Conservation (phyloP, 2,888 invertebrate genomes). For the Epinotia bilunana region DNA sequence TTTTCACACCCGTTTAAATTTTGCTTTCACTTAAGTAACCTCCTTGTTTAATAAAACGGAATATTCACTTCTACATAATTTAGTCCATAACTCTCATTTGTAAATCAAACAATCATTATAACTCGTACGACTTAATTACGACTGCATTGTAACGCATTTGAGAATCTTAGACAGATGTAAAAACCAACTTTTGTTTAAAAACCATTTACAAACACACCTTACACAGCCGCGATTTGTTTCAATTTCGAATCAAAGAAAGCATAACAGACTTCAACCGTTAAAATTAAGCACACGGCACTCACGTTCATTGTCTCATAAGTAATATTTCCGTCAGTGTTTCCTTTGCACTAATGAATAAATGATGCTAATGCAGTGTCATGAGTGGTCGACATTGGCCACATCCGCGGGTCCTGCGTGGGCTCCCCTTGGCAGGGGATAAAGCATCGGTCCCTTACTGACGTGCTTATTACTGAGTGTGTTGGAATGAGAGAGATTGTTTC, state of each 20-base stretch:
- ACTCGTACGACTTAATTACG: conserved; percentile 31
- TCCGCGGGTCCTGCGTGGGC: conserved; percentile 40
- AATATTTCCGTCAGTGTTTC: conserved; percentile 42
- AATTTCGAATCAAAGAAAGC: conserved; percentile 17
- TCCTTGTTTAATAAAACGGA: conserved; percentile 31
- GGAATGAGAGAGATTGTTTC: not conserved
- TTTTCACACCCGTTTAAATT: conserved; percentile 19
- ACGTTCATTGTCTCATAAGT: conserved; percentile 42
- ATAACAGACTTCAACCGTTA: conserved; percentile 6
- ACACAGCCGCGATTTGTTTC: not conserved
- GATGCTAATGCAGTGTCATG: conserved; percentile 40
- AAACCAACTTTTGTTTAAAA: not conserved
- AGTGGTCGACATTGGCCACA: conserved; percentile 40
- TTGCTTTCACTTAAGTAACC: conserved; percentile 24
- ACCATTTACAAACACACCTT: too few relatives aligned
- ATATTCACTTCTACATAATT: not conserved
- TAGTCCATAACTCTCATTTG: conserved; percentile 18
- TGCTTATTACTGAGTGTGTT: not conserved
- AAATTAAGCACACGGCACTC: conserved; percentile 23
- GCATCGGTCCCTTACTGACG: conserved; percentile 7
- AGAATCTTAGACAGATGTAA: conserved; percentile 12
- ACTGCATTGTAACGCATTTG: conserved; percentile 8
- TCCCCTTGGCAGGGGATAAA: conserved; percentile 19
- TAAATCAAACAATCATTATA: conserved; percentile 27
- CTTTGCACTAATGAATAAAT: conserved; percentile 44